Evolutionary conservation across 1,140 invertebrate species (phyloP), one percentile per base, ranked within the genome.

Genomic region (Plectrocnemia conspersa): DNA sequence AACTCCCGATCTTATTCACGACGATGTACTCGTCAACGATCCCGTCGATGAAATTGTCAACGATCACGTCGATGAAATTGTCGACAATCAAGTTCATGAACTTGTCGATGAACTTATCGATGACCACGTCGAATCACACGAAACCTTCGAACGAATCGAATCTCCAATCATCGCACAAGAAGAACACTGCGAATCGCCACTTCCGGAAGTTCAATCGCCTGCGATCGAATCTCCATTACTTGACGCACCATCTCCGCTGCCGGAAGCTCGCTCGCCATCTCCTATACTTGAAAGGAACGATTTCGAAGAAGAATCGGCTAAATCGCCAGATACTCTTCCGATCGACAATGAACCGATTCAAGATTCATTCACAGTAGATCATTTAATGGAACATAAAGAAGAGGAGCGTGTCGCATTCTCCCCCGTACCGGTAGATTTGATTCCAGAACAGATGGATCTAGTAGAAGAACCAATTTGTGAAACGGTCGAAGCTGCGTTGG

Each of bases 391-490:
- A 25, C 21, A 38, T 9, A 24, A 36, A 38, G 7, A 38, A 15
- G 21, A n/a, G n/a, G n/a, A n/a, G n/a, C n/a, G n/a, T n/a, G n/a
- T n/a, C 27, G n/a, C n/a, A n/a, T n/a, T n/a, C n/a, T n/a, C n/a
- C n/a, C n/a, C n/a, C n/a, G n/a, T n/a, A n/a, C n/a, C n/a, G 27
- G n/a, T 7, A 29, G 6, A 6, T 7, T 29, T 29, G n/a, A 22
- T 7, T 23, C 22, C 13, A 24, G 19, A 52, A 33, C 18, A 35
- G 48, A 58, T 33, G 11, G 27, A 24, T n/a, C 48, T 54, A 22
- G 59, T 58, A 40, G 52, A 59, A 40, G 33, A 59, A 23, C 47
- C 32, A 23, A 13, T 54, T 10, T 52, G 59, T 38, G 64, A 64
- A 57, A 42, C 59, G 41, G 24, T 55, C 1, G 59, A 62, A 58